phyloP scores from a whole-genome alignment of 2,113 vertebrate genomes.

The Hippocampus mohnikei region DNA sequence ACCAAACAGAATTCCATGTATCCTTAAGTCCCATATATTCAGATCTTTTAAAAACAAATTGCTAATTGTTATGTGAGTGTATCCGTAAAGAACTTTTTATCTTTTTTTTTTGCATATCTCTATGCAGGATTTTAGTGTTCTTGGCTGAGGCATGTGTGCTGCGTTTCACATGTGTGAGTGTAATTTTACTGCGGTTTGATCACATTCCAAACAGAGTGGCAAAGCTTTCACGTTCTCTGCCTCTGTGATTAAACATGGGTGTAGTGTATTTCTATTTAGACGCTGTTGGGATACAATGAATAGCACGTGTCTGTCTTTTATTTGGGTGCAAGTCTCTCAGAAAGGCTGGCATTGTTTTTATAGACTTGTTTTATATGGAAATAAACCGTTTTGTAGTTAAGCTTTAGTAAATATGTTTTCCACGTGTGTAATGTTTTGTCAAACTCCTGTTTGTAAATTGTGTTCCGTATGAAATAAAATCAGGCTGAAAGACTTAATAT shows the following conservation, averaged over 20 bases:
- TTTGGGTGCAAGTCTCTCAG: no score
- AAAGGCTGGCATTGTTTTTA: no score
- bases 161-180: neutral
- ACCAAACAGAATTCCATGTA: neutral
- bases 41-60: neutral
- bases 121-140: neutral
- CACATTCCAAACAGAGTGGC: neutral
- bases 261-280: neutral
- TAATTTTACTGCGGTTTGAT: conserved; percentile 2
- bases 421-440: neutral
- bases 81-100: neutral
- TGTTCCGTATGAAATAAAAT: conserved; percentile 4
- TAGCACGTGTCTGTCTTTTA: no score
- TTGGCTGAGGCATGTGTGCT: neutral
- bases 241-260: neutral
- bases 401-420: neutral
- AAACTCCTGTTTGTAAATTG: neutral
- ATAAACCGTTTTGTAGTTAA: neutral
- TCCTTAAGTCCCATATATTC: neutral
- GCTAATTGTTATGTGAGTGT: neutral
- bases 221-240: neutral
- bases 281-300: neutral
- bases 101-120: neutral
- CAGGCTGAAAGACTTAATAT: neutral
- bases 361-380: neutral